Evolutionary conservation across 2,797 vertebrate species (phyloP).

Genomic region (Mormyrops boulengeri): DNA sequence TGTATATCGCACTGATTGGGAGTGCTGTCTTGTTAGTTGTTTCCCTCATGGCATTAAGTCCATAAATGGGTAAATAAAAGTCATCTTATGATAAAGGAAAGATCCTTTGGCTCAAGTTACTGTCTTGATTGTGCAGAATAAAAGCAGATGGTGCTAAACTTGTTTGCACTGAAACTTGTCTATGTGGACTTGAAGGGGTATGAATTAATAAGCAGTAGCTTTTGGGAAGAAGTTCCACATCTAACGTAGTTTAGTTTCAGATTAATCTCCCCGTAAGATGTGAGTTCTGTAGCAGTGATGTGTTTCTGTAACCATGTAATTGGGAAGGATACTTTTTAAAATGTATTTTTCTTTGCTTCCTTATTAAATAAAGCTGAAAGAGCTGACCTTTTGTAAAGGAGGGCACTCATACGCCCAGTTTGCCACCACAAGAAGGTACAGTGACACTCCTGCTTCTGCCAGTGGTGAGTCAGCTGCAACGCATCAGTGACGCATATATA

Average conservation of each 20-base stretch:
- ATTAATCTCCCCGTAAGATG: background rate
- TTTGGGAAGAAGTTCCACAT: background rate
- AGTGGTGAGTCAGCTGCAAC: background rate
- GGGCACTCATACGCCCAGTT: background rate
- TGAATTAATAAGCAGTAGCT: background rate
- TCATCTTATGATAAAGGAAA: background rate
- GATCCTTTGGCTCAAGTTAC: background rate
- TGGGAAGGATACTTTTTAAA: background rate
- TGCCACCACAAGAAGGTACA: background rate
- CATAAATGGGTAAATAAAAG: conserved; percentile 11
- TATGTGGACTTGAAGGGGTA: background rate
- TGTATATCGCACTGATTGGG: background rate
- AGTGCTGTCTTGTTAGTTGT: background rate
- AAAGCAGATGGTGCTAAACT: background rate
- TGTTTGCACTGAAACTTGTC: background rate
- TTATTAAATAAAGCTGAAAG: background rate
- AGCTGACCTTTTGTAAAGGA: background rate
- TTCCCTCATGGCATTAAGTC: background rate
- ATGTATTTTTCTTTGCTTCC: background rate
- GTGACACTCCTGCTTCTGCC: background rate
- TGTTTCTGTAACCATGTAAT: background rate
- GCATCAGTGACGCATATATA: background rate
- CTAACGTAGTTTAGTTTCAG: background rate
- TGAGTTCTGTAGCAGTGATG: background rate
- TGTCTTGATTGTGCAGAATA: background rate